Base-by-base conservation (phyloP, 2,888 invertebrate species). In the Hydrotaea diabolus region DNA sequence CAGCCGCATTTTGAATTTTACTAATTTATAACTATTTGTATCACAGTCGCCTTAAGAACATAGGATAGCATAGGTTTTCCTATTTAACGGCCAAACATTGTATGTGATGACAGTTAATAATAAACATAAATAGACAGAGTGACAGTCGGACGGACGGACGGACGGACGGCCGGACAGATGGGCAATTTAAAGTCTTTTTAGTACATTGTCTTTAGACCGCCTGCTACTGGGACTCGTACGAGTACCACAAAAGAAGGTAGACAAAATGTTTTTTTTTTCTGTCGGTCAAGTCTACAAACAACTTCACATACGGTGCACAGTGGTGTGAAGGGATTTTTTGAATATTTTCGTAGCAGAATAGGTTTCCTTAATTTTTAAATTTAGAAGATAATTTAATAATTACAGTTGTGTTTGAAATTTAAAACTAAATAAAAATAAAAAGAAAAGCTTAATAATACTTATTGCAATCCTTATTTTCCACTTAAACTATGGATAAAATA, bases 31-130 rank as follows among this genome's bases (percentile, higher is more conserved):
- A n/a, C n/a, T n/a, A n/a, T n/a, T n/a, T n/a, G n/a, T n/a, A n/a
- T n/a, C n/a, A n/a, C n/a, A n/a, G n/a, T n/a, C n/a, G n/a, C n/a
- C n/a, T 31, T 31, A 31, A 4, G 31, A 31, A 31, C 7, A 2
- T 4, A 4, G 31, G 31, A 31, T 4, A 2, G 31, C 31, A 31
- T 4, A 31, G 31, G 23, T 69, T 46, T 43, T 21, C 46, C 23
- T n/a, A 1, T 69, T 69, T 13, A 15, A 46, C 69, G 69, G 46
- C 15, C 46, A 69, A 31, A 69, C 69, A 69, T 69, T 69, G 69
- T 69, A 69, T 46, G 69, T 19, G 69, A 69, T 46, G 69, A 69
- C 69, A 69, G 69, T 69, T 69, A 69, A 69, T 69, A 69, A 13
- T 46, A 69, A 15, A 66, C 13, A 59, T 26, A 62, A 9, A 5